These are phyloP conservation scores for Listrodromus nycthemerus DNA, from an alignment of 2,888 invertebrate genomes.

Conservation along the genomic window DNA sequence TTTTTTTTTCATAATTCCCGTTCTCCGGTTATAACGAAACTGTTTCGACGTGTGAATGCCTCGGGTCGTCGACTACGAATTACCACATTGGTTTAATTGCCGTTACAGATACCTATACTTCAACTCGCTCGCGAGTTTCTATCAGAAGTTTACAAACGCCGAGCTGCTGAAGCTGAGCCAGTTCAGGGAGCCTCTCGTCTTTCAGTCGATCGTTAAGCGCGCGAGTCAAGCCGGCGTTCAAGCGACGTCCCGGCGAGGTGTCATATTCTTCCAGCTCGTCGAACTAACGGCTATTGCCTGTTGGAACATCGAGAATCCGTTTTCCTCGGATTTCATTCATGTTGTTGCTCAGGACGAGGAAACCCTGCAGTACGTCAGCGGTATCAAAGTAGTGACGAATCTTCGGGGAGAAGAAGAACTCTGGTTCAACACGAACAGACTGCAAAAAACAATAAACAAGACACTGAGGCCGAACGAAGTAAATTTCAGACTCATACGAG, in stretches of 20 bases:
- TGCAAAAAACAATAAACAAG: conserved; percentile 82
- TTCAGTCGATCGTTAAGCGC: conserved; percentile 79
- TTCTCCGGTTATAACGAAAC: not conserved
- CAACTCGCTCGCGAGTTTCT: conserved; percentile 82
- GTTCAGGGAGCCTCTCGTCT: conserved; percentile 77
- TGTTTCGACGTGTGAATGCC: not conserved
- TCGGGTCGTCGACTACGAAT: not conserved
- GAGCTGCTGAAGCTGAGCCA: conserved; percentile 77
- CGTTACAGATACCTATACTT: conserved; percentile 82
- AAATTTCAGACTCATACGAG: conserved; percentile 81
- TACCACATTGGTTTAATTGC: not conserved
- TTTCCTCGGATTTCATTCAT: conserved; percentile 80
- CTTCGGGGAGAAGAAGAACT: conserved; percentile 79
- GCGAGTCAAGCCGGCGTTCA: conserved; percentile 83
- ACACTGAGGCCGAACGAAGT: conserved; percentile 77
- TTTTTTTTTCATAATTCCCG: conserved; percentile 4
- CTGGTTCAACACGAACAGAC: conserved; percentile 82
- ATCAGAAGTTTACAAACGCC: conserved; percentile 79
- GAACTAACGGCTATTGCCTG: conserved; percentile 83
- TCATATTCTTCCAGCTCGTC: conserved; percentile 84
- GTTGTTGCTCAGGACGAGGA: conserved; percentile 78
- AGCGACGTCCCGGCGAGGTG: conserved; percentile 80
- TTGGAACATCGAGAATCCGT: conserved; percentile 83
- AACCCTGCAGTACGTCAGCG: conserved; percentile 81
- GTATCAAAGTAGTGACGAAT: conserved; percentile 81